These are phyloP conservation scores for Bicyclus anynana DNA, from an alignment of 1,140 invertebrate species.

Conservation along the genomic window DNA sequence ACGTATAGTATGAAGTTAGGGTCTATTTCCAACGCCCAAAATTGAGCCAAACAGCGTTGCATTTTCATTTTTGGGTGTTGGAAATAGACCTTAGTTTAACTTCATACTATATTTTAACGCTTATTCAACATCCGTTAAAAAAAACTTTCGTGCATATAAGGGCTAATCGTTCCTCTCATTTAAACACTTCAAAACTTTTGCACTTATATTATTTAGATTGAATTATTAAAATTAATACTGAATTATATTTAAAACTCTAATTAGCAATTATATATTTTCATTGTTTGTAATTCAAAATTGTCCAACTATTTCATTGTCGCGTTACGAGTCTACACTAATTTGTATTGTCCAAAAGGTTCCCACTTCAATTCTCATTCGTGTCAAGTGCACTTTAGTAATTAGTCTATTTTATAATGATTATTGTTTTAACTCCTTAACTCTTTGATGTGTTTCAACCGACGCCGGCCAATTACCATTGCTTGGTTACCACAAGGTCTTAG, in stretches of 20 bases:
- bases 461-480: conserved; percentile 44
- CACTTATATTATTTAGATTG: not conserved
- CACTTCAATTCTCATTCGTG: conserved; percentile 53
- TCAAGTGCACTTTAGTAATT: conserved; percentile 56
- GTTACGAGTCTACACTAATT: conserved; percentile 31
- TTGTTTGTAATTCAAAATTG: conserved; percentile 23
- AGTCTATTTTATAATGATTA: conserved; percentile 32
- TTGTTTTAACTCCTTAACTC: conserved; percentile 44
- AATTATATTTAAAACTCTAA: conserved; percentile 10
- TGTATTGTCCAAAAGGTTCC: conserved; percentile 55
- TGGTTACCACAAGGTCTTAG: conserved; percentile 44
- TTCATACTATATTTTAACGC: no score
- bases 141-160: no score
- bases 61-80: no score
- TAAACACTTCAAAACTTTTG: not conserved
- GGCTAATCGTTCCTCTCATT: no score
- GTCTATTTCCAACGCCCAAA: no score
- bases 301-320: conserved; percentile 24
- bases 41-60: no score
- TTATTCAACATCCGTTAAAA: no score
- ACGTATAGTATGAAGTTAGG: no score
- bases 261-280: conserved; percentile 16
- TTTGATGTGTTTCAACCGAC: conserved; percentile 36
- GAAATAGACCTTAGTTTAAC: no score
- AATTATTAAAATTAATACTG: conserved; percentile 9